Conservation (phyloP, 2,888 invertebrate genomes). For the Erpobdella octoculata region DNA sequence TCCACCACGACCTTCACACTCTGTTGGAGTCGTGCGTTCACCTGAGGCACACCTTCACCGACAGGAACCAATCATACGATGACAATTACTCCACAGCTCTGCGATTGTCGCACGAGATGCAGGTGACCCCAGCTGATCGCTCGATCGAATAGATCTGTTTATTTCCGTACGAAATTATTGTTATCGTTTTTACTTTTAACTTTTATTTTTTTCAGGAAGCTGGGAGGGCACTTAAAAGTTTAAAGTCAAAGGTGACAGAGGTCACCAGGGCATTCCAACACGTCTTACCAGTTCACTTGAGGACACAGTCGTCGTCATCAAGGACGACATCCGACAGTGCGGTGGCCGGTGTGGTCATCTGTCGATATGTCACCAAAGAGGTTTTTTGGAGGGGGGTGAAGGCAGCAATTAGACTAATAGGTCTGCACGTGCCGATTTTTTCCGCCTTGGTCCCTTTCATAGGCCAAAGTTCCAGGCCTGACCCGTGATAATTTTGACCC, state of each 20-base stretch:
- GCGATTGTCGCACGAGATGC: constrained; percentile 16
- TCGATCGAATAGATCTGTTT: too few relatives aligned
- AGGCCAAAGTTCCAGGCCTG: too few relatives aligned
- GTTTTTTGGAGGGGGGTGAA: neutral
- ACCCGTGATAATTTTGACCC: too few relatives aligned
- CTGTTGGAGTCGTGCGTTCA: neutral
- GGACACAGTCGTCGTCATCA: neutral
- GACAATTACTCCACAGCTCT: constrained; percentile 1
- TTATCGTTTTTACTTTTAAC: neutral
- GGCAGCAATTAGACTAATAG: neutral
- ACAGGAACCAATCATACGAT: neutral
- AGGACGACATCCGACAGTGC: neutral
- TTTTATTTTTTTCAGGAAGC: neutral
- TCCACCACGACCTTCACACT: neutral
- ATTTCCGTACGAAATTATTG: neutral
- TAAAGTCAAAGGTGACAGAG: neutral
- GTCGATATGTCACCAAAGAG: neutral
- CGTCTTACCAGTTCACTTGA: neutral
- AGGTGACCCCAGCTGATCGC: too few relatives aligned
- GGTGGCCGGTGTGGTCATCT: neutral
- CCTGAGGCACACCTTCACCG: neutral
- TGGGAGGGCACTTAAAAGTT: neutral
- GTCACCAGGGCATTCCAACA: neutral
- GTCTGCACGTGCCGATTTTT: neutral
- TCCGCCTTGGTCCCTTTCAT: too few relatives aligned